Evolutionary conservation across 1,140 invertebrate species (phyloP).

Genomic region (Saccostrea cuccullata): DNA sequence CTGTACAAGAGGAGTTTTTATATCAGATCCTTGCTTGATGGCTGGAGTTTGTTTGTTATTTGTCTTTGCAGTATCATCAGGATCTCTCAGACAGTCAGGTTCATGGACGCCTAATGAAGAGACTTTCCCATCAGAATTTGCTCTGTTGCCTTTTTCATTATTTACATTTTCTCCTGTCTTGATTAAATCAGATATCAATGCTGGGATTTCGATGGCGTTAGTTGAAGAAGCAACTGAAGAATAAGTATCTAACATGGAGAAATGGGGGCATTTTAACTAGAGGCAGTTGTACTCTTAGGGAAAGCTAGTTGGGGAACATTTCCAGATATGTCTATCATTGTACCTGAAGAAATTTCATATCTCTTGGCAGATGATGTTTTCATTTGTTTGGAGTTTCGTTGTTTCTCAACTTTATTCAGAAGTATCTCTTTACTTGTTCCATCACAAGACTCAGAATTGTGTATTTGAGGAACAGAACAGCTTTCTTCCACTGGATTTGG

Average conservation of each 20-base stretch:
- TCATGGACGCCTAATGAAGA: background rate
- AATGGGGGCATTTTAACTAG: background rate
- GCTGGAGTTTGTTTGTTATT: background rate
- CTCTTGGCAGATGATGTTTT: background rate
- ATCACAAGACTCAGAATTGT: background rate
- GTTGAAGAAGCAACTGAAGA: background rate
- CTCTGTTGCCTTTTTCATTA: background rate
- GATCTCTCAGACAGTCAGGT: too few species aligned
- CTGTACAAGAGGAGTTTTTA: background rate
- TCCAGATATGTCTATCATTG: too few species aligned
- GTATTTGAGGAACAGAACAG: background rate
- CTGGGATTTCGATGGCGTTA: background rate
- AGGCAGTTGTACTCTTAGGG: too few species aligned
- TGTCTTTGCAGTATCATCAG: background rate
- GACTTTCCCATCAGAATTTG: background rate
- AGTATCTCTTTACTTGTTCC: background rate
- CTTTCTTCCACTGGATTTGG: background rate
- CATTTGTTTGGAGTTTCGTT: too few species aligned
- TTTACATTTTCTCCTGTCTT: background rate
- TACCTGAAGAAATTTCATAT: background rate
- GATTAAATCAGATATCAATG: background rate
- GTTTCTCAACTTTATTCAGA: background rate
- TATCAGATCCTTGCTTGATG: too few species aligned
- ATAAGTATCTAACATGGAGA: background rate
- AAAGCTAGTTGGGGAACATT: too few species aligned